Evolutionary conservation across 2,888 invertebrate genomes (phyloP).

Genomic region (Parascotia fuliginaria): DNA sequence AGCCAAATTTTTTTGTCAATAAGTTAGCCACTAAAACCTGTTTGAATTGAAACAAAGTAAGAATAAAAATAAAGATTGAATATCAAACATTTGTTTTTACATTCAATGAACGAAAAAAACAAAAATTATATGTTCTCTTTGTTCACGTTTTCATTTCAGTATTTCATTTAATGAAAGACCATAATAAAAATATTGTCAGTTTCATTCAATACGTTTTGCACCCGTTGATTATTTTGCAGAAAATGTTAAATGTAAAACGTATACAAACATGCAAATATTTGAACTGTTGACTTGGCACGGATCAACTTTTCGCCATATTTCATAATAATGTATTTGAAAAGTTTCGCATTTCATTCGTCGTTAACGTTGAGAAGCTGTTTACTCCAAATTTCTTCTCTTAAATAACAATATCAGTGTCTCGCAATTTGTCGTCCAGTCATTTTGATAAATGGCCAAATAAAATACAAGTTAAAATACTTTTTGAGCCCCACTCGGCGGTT

Average conservation of each 20-base stretch:
- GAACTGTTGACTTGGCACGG: constrained; percentile 44
- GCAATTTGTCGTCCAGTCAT: constrained; percentile 46
- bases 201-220: constrained; percentile 7
- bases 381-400: constrained; percentile 43
- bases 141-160: no score
- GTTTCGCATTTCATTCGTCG: constrained; percentile 56
- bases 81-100: no score
- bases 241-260: constrained; percentile 40
- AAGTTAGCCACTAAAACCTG: no score
- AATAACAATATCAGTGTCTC: constrained; percentile 54
- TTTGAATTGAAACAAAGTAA: no score
- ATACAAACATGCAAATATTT: constrained; percentile 59
- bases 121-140: no score
- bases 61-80: no score
- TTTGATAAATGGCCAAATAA: constrained; percentile 47
- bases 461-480: constrained; percentile 34
- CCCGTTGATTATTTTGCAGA: constrained; percentile 25
- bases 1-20: no score
- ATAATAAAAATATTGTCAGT: constrained; percentile 1
- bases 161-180: neutral
- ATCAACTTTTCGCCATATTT: constrained; percentile 58
- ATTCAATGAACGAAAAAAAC: no score
- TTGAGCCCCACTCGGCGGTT: constrained; percentile 31
- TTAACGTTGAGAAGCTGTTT: constrained; percentile 44
- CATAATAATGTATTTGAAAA: constrained; percentile 64